Evolutionary conservation across 2,797 vertebrate species (phyloP).

Genomic region (Oryzias dopingdopingensis): DNA sequence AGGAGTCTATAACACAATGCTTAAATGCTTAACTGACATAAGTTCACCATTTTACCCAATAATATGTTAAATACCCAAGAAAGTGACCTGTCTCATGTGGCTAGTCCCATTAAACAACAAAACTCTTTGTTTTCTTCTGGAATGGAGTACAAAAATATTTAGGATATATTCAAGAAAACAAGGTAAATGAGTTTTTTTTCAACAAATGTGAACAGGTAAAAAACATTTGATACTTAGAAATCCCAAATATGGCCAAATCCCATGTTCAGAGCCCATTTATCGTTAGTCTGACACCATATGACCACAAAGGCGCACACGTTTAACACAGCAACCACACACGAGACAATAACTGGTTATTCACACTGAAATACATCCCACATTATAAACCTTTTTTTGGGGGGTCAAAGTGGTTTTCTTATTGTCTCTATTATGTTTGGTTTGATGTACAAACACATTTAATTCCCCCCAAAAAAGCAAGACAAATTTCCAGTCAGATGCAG

Average conservation of each 20-base stretch:
- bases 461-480: conserved; percentile 38
- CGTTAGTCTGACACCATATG: conserved; percentile 30
- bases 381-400: conserved; percentile 52
- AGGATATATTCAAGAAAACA: no score
- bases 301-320: conserved; percentile 37
- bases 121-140: no score
- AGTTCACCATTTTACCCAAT: no score
- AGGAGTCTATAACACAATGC: no score
- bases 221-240: conserved; percentile 28
- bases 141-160: no score
- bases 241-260: conserved; percentile 1
- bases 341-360: conserved; percentile 57
- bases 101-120: no score
- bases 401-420: conserved; percentile 19
- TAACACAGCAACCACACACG: conserved; percentile 46
- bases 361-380: conserved; percentile 65
- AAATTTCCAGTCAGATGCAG: conserved; percentile 54
- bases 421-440: conserved; percentile 14
- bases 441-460: conserved; percentile 3
- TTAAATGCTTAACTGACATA: no score
- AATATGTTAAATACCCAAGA: no score
- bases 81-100: no score
- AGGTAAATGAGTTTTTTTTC: neutral
- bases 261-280: conserved; percentile 4
- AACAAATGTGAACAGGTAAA: conserved; percentile 31